Conservation (phyloP, 2,113 vertebrate species). For the Syngnathus typhle region DNA sequence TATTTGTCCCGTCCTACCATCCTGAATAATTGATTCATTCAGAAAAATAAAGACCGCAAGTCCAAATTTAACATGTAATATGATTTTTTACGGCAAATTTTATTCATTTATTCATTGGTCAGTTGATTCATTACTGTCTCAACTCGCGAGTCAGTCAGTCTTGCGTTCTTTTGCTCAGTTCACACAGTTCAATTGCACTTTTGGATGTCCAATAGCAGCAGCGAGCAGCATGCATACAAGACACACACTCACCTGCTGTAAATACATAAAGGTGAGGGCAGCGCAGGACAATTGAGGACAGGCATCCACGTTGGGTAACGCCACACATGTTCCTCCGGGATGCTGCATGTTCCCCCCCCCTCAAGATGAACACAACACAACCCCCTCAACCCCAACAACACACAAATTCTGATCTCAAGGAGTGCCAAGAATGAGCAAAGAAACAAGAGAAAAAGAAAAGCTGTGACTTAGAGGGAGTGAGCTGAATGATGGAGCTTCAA, state of each 20-base stretch:
- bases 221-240: constrained; percentile 6
- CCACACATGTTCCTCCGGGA: constrained; percentile 93
- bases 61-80: too few species aligned
- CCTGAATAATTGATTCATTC: neutral
- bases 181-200: constrained; percentile 12
- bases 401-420: constrained; percentile 17
- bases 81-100: too few species aligned
- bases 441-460: constrained; percentile 10
- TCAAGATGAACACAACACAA: constrained; percentile 35
- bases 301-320: constrained; percentile 89
- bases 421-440: constrained; percentile 1
- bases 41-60: neutral
- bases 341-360: constrained; percentile 82
- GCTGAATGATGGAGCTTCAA: constrained; percentile 38
- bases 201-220: constrained; percentile 8
- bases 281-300: constrained; percentile 96
- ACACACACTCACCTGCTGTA: constrained; percentile 90
- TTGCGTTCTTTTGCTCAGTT: neutral
- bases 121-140: too few species aligned
- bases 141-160: too few species aligned
- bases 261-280: constrained; percentile 97
- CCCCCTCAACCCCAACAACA: constrained; percentile 27
- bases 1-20: neutral
- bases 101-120: too few species aligned
- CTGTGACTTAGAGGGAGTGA: constrained; percentile 13